phyloP scores from a whole-genome alignment of 92 coral and sea anemone species.

The Metridium senile region DNA sequence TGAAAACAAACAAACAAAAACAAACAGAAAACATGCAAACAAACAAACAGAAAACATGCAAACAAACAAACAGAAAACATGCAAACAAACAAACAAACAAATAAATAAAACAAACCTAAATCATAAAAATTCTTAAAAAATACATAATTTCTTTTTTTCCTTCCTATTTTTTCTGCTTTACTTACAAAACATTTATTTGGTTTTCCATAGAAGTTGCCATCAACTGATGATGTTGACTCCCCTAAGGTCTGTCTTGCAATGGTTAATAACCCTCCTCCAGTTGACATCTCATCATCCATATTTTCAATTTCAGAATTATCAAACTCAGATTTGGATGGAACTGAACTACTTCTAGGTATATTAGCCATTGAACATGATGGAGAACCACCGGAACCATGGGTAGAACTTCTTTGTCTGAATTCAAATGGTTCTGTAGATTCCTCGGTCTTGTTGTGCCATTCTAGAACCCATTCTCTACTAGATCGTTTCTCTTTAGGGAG shows the following conservation, averaged over 20 bases:
- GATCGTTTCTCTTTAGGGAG: conserved; percentile 79
- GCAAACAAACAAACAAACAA: no score
- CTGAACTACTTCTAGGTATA: conserved; percentile 66
- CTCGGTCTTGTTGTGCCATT: conserved; percentile 81
- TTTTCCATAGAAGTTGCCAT: conserved; percentile 41
- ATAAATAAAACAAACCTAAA: no score
- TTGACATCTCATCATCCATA: conserved; percentile 81
- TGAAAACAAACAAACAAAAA: no score
- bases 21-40: no score
- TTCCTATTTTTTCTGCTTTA: no score
- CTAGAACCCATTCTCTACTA: conserved; percentile 86
- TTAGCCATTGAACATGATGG: conserved; percentile 65
- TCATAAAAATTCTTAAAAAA: no score
- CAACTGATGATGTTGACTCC: conserved; percentile 65
- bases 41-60: no score
- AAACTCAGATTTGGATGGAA: conserved; percentile 53
- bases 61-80: not conserved
- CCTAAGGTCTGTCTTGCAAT: conserved; percentile 71
- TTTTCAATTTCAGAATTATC: conserved; percentile 55
- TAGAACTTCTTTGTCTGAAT: conserved; percentile 63
- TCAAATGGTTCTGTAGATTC: conserved; percentile 48
- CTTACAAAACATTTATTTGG: conserved; percentile 65
- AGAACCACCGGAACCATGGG: conserved; percentile 59
- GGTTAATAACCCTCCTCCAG: conserved; percentile 25
- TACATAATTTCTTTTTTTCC: no score